Evolutionary conservation across 1,140 invertebrate genomes (phyloP).

Genomic region (Lysiphlebus fabarum): DNA sequence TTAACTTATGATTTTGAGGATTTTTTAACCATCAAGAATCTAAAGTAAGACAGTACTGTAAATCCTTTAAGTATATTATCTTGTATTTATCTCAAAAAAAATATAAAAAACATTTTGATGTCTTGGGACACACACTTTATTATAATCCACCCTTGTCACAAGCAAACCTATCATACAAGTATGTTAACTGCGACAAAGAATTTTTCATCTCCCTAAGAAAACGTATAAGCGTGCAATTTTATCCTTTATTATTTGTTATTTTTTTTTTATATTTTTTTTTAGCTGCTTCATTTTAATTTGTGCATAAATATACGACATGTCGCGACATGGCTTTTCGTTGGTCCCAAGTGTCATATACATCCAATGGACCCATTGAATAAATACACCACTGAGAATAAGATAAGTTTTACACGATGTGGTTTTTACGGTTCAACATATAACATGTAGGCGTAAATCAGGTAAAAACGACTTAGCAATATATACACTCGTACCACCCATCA

Average conservation of each 20-base stretch:
- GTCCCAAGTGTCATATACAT: constrained; percentile 33
- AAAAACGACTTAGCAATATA: constrained; percentile 11
- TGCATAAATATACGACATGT: no score
- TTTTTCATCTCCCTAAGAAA: no score
- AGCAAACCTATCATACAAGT: constrained; percentile 4
- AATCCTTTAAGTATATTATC: constrained; percentile 49
- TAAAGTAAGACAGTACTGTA: constrained; percentile 1
- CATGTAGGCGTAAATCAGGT: constrained; percentile 19
- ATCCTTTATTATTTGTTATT: no score
- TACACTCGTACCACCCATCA: constrained; percentile 20
- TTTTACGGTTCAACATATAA: constrained; percentile 11
- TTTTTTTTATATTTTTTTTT: no score
- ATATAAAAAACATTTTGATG: constrained; percentile 28
- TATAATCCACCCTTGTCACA: constrained; percentile 26
- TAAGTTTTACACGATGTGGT: constrained; percentile 16
- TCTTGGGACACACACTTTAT: constrained; percentile 41
- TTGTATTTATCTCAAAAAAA: constrained; percentile 31
- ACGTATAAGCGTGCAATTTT: no score
- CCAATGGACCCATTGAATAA: constrained; percentile 37
- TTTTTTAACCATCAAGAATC: constrained; percentile 2
- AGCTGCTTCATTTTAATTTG: no score
- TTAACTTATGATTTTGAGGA: not conserved
- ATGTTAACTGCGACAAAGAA: no score
- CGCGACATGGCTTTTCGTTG: no score
- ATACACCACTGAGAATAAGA: constrained; percentile 1